These are phyloP conservation scores for Forbesichthys agassizii DNA, from an alignment of 2,113 vertebrate species.

Conservation along the genomic window DNA sequence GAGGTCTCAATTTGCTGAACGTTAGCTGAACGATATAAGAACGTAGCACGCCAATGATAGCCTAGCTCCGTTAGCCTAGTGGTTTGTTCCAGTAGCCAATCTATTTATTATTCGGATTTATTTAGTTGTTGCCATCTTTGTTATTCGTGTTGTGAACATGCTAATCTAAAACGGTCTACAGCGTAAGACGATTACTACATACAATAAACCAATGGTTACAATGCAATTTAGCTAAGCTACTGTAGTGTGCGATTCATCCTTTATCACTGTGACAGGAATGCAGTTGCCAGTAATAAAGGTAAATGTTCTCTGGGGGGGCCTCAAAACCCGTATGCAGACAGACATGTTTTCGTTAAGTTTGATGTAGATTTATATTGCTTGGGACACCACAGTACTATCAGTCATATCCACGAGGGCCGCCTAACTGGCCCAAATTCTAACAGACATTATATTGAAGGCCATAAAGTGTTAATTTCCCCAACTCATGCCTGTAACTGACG, in stretches of 20 bases:
- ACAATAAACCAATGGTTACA: neutral
- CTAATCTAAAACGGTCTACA: neutral
- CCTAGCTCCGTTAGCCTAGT: too few species aligned
- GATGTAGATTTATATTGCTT: neutral
- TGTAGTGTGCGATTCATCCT: neutral
- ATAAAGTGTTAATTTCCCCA: neutral
- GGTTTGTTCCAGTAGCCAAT: too few species aligned
- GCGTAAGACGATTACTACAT: neutral
- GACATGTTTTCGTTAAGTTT: neutral
- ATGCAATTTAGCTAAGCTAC: neutral
- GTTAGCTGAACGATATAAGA: too few species aligned
- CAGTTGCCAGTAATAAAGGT: neutral
- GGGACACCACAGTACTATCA: neutral
- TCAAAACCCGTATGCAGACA: neutral
- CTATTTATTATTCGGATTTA: too few species aligned
- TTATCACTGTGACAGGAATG: neutral
- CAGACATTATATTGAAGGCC: neutral
- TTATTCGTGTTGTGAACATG: neutral
- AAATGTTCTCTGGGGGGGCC: neutral
- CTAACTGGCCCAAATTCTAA: neutral
- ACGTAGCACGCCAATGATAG: too few species aligned
- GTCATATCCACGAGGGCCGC: neutral
- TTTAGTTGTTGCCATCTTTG: neutral
- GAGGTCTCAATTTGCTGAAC: too few species aligned
- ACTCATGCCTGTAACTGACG: neutral